Base-by-base conservation (phyloP, 2,888 invertebrate genomes). In the Pandemis corylana region DNA sequence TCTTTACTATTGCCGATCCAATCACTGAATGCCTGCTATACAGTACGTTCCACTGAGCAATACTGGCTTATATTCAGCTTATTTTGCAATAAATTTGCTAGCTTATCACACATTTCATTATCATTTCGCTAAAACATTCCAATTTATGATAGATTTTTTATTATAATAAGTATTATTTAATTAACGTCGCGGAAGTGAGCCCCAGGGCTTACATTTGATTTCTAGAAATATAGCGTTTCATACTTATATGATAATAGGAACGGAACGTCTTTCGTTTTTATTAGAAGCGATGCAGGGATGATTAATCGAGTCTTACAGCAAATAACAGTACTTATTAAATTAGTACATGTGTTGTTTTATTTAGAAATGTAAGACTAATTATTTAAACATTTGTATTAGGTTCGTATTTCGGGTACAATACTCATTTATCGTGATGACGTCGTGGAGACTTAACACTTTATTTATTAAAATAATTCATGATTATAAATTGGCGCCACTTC, bases 241-340 rank as follows among this genome's bases (percentile, higher is more conserved):
- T 71, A 67, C 67, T 62, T 59, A 36, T 53, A 36, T 4, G 28
- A 42, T 49, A 15, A 44, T 69, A 70, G 44, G 36, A 28, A 70
- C 28, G 49, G 62, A 53, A 13, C 28, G 7, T 41, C 12, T 15
- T 66, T 42, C 13, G 41, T 42, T 61, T 41, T 61, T 42, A 64
- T 53, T 61, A 51, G 49, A 53, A 46, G 46, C 44, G 59, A 69
- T 65, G 70, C 75, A 75, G 70, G 75, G 70, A 65, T 65, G 15
- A 51, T 56, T 67, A 56, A 68, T 64, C 68, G n/a, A 71, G 66
- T 67, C 71, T 75, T 62, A 67, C 65, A 75, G 70, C 61, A 75
- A 75, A 63, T 75, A 67, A 53, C 70, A 75, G 75, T 75, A 75
- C 75, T 75, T 75, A 75, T 63, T 75, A 61, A 64, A 75, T 70